A percentile compares a stretch with the other conserved stretches of the same genome.
Evolutionary conservation across 2,888 invertebrate genomes (phyloP).

Genomic region (Pyralis farinalis): DNA sequence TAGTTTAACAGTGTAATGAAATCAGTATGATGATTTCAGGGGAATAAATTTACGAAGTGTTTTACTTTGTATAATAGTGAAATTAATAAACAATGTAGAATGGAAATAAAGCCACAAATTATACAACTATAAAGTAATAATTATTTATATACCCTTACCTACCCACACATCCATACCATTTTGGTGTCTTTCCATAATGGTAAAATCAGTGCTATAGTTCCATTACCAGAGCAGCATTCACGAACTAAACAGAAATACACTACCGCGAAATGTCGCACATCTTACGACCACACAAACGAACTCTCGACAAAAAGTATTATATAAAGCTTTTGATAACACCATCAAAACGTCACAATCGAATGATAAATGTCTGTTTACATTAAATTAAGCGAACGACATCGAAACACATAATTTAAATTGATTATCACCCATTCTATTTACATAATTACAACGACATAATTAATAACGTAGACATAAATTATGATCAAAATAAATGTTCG

Average conservation of each 20-base stretch:
- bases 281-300: slow-evolving; percentile 37
- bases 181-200: slow-evolving; percentile 80
- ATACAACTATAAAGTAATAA: slow-evolving; percentile 16
- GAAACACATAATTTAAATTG: slow-evolving; percentile 71
- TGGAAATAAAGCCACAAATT: not conserved
- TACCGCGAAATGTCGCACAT: slow-evolving; percentile 37
- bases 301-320: slow-evolving; percentile 44
- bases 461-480: slow-evolving; percentile 73
- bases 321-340: slow-evolving; percentile 49
- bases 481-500: slow-evolving; percentile 55
- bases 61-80: too few relatives aligned
- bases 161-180: slow-evolving; percentile 82
- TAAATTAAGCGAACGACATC: slow-evolving; percentile 66
- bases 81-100: too few relatives aligned
- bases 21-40: too few relatives aligned
- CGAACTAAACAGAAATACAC: slow-evolving; percentile 38
- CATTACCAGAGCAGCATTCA: slow-evolving; percentile 42
- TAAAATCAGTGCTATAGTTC: slow-evolving; percentile 48
- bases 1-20: too few relatives aligned
- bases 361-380: slow-evolving; percentile 75
- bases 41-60: too few relatives aligned
- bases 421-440: slow-evolving; percentile 75
- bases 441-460: slow-evolving; percentile 74
- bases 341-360: slow-evolving; percentile 62
- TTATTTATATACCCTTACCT: slow-evolving; percentile 73